These are phyloP conservation scores for Lepidurus packardi DNA, from an alignment of 1,140 invertebrate genomes.

Conservation along the genomic window DNA sequence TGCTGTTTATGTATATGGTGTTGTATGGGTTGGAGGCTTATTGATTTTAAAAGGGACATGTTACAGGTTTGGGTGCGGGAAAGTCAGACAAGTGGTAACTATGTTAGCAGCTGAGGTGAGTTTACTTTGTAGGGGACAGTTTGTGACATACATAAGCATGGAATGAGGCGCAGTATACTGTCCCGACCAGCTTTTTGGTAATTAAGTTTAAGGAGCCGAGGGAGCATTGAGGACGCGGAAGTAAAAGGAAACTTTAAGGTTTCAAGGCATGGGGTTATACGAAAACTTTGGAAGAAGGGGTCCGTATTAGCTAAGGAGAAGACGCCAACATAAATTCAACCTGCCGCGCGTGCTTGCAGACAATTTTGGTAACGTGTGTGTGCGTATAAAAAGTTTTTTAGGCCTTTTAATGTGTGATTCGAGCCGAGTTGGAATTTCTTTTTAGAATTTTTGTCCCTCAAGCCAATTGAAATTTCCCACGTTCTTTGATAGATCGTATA, in stretches of 20 bases:
- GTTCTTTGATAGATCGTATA: conserved; percentile 4
- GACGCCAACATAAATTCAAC: too few relatives aligned
- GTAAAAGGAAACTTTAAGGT: not conserved
- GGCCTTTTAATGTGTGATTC: not conserved
- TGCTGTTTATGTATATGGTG: too few relatives aligned
- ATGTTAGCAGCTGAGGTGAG: not conserved
- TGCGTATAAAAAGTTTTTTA: not conserved
- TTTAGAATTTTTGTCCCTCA: not conserved
- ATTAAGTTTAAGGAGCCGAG: not conserved
- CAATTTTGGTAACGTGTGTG: not conserved
- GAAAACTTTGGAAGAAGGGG: not conserved
- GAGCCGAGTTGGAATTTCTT: not conserved
- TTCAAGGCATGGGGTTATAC: not conserved
- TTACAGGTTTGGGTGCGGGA: not conserved
- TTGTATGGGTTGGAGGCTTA: not conserved
- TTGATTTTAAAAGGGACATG: not conserved
- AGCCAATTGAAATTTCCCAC: conserved; percentile 2
- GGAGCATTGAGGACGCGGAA: not conserved
- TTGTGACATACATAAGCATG: not conserved
- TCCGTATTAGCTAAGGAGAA: too few relatives aligned
- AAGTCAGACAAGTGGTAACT: not conserved
- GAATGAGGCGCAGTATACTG: not conserved
- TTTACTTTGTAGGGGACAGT: not conserved
- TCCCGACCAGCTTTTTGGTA: not conserved
- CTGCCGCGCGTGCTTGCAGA: too few relatives aligned